Conservation (phyloP, 2,797 vertebrate species). For the Choloepus didactylus region DNA sequence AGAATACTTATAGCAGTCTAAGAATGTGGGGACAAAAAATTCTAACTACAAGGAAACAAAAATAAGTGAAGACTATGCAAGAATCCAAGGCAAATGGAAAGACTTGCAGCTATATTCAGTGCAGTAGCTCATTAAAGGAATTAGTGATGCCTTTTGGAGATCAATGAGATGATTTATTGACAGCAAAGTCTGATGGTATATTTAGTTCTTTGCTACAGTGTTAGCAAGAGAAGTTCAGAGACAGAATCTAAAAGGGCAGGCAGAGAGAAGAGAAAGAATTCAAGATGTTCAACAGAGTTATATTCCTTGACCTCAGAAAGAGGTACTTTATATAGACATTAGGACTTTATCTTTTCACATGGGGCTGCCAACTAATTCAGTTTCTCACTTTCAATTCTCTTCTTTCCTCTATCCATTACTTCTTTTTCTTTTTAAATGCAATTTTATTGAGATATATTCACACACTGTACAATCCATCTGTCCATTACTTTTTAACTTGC, state of each 20-base stretch:
- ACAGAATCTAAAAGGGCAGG: neutral
- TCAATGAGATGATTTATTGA: constrained; percentile 56
- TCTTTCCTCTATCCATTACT: neutral
- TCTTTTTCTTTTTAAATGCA: too few species aligned
- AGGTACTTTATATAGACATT: neutral
- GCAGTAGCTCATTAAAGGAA: constrained; percentile 61
- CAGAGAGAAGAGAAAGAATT: neutral
- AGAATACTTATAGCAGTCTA: neutral
- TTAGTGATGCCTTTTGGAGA: constrained; percentile 40
- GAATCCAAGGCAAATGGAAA: neutral
- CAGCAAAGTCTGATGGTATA: constrained; percentile 41
- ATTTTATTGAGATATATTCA: too few species aligned
- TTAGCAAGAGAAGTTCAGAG: constrained; percentile 55
- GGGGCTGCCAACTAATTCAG: neutral
- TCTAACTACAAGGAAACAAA: neutral
- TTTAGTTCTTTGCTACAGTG: constrained; percentile 57
- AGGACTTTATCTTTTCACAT: neutral
- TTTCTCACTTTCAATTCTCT: constrained; percentile 17
- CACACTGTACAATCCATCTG: too few species aligned
- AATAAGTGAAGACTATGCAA: neutral
- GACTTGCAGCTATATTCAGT: neutral
- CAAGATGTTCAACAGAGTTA: neutral
- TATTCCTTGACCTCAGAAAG: neutral
- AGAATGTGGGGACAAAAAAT: neutral
- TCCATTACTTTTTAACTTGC: neutral